Evolutionary conservation across 2,113 vertebrate genomes (phyloP).

Genomic region (Petrocephalus microphthalmus): DNA sequence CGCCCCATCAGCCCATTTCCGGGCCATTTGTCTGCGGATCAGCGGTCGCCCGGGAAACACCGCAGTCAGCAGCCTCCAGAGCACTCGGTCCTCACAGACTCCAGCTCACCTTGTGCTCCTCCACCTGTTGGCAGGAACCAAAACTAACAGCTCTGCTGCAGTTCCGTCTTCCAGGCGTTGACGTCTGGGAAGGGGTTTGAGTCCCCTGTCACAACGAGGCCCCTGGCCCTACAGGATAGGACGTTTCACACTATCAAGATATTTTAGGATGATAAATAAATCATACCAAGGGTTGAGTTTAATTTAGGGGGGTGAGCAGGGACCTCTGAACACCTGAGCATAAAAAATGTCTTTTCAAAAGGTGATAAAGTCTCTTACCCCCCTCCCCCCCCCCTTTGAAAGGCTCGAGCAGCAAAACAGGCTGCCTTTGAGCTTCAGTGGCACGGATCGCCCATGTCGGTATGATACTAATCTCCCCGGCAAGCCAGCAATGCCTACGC

Average conservation of each 20-base stretch:
- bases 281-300: background rate
- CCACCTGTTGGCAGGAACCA: constrained; percentile 4
- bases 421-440: background rate
- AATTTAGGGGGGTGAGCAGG: background rate
- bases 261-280: background rate
- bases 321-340: background rate
- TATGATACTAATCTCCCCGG: background rate
- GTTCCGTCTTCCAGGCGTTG: background rate
- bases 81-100: background rate
- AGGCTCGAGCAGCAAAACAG: background rate
- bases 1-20: background rate
- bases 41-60: background rate
- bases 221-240: background rate
- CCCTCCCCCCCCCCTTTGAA: no score
- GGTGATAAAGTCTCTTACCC: constrained; percentile 9
- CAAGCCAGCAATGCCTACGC: background rate
- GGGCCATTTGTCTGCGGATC: background rate
- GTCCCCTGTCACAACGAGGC: background rate
- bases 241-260: background rate
- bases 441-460: background rate
- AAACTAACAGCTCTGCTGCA: background rate
- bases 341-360: background rate
- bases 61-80: background rate
- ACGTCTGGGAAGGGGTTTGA: background rate
- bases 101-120: background rate